phyloP scores from a whole-genome alignment of 2,797 vertebrate species.

The Danio kyathit region DNA sequence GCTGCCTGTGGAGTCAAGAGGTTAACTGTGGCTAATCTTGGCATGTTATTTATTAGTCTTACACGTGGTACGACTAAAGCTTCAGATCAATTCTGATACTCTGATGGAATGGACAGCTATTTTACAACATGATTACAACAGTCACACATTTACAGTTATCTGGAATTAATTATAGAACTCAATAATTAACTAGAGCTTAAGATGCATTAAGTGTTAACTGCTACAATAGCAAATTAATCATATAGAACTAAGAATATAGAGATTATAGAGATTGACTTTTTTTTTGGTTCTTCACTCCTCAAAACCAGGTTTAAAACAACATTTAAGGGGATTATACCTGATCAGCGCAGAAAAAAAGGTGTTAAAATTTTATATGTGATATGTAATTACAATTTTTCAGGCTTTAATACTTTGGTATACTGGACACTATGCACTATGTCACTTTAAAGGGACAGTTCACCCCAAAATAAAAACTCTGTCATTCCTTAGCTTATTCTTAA shows the following conservation, averaged over 20 bases:
- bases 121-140: neutral
- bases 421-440: too few relatives aligned
- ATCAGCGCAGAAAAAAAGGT: too few relatives aligned
- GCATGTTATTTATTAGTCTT: slow-evolving; percentile 76
- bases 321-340: too few relatives aligned
- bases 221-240: neutral
- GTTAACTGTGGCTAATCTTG: slow-evolving; percentile 69
- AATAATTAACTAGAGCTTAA: too few relatives aligned
- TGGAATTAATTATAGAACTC: too few relatives aligned
- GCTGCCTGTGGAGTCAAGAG: slow-evolving; percentile 73
- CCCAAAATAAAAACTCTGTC: too few relatives aligned
- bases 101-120: slow-evolving; percentile 59
- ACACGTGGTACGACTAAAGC: slow-evolving; percentile 68
- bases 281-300: neutral
- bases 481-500: too few relatives aligned
- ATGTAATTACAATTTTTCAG: neutral
- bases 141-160: too few relatives aligned
- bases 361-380: neutral
- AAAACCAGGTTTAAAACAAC: neutral
- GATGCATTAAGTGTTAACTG: too few relatives aligned
- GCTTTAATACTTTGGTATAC: neutral
- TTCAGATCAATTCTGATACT: slow-evolving; percentile 66
- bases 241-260: neutral
- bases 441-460: too few relatives aligned
- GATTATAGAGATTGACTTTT: neutral